These are phyloP conservation scores for Furcifer pardalis DNA, from an alignment of 2,797 vertebrate genomes.

Conservation along the genomic window DNA sequence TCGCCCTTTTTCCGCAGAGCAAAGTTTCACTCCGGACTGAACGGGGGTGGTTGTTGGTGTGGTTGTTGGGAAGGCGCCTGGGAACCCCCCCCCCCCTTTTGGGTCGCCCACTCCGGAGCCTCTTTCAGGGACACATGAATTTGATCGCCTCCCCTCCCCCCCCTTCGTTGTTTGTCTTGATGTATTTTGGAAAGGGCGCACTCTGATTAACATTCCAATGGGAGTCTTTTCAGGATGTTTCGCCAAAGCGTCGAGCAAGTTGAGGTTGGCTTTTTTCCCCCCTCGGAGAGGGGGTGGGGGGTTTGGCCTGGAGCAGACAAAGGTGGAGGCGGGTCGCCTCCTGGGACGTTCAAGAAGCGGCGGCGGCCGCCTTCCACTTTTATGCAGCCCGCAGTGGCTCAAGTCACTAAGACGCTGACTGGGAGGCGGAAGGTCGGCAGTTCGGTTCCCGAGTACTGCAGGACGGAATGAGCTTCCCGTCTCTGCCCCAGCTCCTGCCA, in stretches of 20 bases:
- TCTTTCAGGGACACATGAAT: background rate
- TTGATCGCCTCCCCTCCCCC: background rate
- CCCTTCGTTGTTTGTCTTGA: background rate
- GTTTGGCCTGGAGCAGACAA: background rate
- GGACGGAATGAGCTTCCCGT: too few relatives aligned
- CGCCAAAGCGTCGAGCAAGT: slow-evolving; percentile 14
- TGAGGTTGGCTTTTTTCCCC: background rate
- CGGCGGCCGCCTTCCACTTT: background rate
- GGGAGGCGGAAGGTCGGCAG: too few relatives aligned
- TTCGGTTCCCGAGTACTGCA: too few relatives aligned
- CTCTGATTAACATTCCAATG: slow-evolving; percentile 24
- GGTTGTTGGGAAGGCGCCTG: background rate
- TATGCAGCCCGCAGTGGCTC: too few relatives aligned
- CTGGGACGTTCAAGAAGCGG: background rate
- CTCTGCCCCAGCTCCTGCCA: too few relatives aligned
- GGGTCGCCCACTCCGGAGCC: slow-evolving; percentile 12
- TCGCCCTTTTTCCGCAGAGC: background rate
- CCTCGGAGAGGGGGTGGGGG: background rate
- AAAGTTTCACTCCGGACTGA: background rate
- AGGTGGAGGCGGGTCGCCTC: background rate
- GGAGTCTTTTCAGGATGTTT: background rate
- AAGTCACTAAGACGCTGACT: too few relatives aligned
- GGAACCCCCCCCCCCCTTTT: background rate
- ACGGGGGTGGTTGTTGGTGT: background rate
- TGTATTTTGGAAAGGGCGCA: slow-evolving; percentile 10